These are phyloP conservation scores for Lasioglossum leucozonium DNA, from an alignment of 2,888 invertebrate species.

Conservation along the genomic window DNA sequence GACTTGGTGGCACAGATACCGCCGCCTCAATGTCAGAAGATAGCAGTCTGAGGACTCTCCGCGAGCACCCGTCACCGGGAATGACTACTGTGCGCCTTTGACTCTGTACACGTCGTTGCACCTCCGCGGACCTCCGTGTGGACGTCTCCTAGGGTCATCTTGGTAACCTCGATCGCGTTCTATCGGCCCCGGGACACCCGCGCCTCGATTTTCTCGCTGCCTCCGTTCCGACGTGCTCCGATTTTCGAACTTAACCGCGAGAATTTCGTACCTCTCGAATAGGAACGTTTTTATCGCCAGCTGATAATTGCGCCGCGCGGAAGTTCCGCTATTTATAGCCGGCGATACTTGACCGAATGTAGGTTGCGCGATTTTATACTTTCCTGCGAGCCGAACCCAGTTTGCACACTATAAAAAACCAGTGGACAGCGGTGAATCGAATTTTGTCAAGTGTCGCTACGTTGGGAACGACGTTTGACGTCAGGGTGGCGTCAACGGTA, in stretches of 20 bases:
- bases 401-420: not conserved
- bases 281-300: not conserved
- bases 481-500: not conserved
- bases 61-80: slow-evolving; percentile 65
- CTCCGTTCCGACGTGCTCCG: slow-evolving; percentile 9
- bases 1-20: slow-evolving; percentile 80
- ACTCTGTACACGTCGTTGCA: slow-evolving; percentile 37
- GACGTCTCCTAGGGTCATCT: slow-evolving; percentile 62
- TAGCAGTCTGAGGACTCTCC: slow-evolving; percentile 70
- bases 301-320: not conserved
- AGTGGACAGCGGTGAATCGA: not conserved
- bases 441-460: not conserved
- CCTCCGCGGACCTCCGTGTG: slow-evolving; percentile 31
- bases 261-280: not conserved
- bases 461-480: not conserved
- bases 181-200: not conserved
- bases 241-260: not conserved
- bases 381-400: not conserved
- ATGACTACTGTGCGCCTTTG: slow-evolving; percentile 62
- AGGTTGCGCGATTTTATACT: not conserved
- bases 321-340: not conserved
- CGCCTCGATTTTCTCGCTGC: slow-evolving; percentile 1
- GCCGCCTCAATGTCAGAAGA: slow-evolving; percentile 80
- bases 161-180: slow-evolving; percentile 48
- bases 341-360: not conserved